Evolutionary conservation across 2,888 invertebrate genomes (phyloP), one percentile per base, ranked within the genome.

Genomic region (Archips xylosteana): DNA sequence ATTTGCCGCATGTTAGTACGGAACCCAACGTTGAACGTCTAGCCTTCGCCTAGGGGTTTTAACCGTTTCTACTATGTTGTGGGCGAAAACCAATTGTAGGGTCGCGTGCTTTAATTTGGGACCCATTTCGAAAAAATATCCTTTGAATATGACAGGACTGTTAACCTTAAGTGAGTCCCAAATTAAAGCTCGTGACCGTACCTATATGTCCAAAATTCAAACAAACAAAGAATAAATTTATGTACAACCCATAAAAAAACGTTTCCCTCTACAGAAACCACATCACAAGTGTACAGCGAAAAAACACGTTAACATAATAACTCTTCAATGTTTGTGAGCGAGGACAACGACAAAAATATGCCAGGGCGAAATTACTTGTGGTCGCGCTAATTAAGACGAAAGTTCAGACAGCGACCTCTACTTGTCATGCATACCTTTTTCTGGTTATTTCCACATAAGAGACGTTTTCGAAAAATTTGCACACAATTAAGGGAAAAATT

Each of bases 321-420:
- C 13, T 15, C 13, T 34, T 64, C 9, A 42, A 9, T 15, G 51
- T 6, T 23, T 45, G 34, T 13, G 32, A 23, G 34, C 23, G 45
- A 70, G 60, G 51, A 39, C 54, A n/a, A 62, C 59, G 32, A 15
- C 57, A 39, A 51, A 39, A 51, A 69, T 61, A 64, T 42, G 13
- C 62, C 39, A 13, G 57, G 34, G 49, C 23, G 47, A 39, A 23
- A 68, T 63, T 34, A 68, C 49, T 64, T 23, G 74, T 36, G 66
- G 75, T 64, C 45, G 74, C 45, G 66, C 75, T 77, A 80, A 82
- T 80, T 81, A 80, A 77, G 75, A 74, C 74, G 71, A 78, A 79
- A 78, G 78, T 77, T 78, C 78, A 77, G 75, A 80, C 76, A 74
- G 66, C 77, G 79, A 78, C 82, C 81, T 81, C 78, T 75, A 72